Evolutionary conservation across 2,888 invertebrate genomes (phyloP).

Genomic region (Eupithecia abbreviata): DNA sequence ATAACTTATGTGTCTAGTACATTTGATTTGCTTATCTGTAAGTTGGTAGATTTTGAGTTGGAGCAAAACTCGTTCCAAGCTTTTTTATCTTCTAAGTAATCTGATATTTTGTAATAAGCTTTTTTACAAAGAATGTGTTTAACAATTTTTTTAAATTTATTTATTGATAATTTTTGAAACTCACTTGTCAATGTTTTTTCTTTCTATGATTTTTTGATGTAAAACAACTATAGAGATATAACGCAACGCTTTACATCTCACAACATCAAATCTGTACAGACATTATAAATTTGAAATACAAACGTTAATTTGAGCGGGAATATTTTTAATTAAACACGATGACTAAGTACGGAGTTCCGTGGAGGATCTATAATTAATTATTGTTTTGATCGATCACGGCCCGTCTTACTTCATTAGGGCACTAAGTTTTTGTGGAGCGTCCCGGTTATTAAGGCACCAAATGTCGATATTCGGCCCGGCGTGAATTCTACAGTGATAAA

Average conservation of each 20-base stretch:
- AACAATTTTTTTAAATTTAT: too few relatives aligned
- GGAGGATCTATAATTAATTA: conserved; percentile 81
- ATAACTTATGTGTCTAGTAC: too few relatives aligned
- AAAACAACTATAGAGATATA: neutral
- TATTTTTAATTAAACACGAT: conserved; percentile 83
- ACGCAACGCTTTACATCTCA: neutral
- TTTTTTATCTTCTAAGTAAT: too few relatives aligned
- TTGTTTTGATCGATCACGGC: conserved; percentile 82
- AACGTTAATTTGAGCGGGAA: conserved; percentile 75
- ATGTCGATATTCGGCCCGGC: conserved; percentile 36
- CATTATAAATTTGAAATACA: conserved; percentile 66
- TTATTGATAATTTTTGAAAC: too few relatives aligned
- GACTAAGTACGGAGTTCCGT: conserved; percentile 80
- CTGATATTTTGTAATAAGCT: too few relatives aligned
- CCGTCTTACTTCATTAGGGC: conserved; percentile 79
- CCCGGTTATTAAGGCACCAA: conserved; percentile 62
- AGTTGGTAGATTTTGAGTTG: too few relatives aligned
- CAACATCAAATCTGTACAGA: conserved; percentile 2
- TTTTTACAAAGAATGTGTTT: too few relatives aligned
- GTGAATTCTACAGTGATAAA: conserved; percentile 20
- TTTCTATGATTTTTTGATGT: neutral
- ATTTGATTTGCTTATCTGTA: too few relatives aligned
- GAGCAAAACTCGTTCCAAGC: too few relatives aligned
- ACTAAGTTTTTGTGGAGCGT: conserved; percentile 63
- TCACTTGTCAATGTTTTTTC: too few relatives aligned